Percentiles rank a stretch among this genome's conserved stretches.
phyloP scores from a whole-genome alignment of 2,797 vertebrate genomes.

The Cuculus canorus region DNA sequence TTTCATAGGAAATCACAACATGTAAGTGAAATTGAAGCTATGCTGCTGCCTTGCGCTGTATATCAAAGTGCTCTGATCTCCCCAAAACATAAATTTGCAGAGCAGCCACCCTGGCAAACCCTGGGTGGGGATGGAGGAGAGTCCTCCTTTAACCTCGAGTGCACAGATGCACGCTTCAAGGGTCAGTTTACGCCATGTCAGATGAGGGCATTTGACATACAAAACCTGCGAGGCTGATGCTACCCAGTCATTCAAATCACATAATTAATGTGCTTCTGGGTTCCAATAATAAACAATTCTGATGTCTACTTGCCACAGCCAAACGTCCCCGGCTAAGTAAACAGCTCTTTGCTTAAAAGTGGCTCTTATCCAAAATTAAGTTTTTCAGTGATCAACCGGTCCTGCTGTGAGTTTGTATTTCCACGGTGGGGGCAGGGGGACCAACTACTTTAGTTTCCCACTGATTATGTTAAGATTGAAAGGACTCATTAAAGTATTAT shows the following conservation, averaged over 20 bases:
- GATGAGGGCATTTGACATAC: slow-evolving; percentile 41
- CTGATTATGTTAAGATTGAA: slow-evolving; percentile 35
- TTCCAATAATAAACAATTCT: slow-evolving; percentile 74
- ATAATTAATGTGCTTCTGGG: slow-evolving; percentile 71
- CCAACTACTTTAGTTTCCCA: background rate
- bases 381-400: slow-evolving; percentile 7
- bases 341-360: slow-evolving; percentile 44
- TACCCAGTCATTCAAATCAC: slow-evolving; percentile 70
- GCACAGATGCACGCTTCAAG: background rate
- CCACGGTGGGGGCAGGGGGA: background rate
- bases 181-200: slow-evolving; percentile 46
- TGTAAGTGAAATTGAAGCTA: slow-evolving; percentile 70
- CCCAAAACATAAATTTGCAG: slow-evolving; percentile 46
- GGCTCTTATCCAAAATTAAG: slow-evolving; percentile 27
- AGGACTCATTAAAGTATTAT: slow-evolving; percentile 22
- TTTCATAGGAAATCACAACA: slow-evolving; percentile 73
- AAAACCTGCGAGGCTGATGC: slow-evolving; percentile 47
- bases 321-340: slow-evolving; percentile 47
- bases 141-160: slow-evolving; percentile 40
- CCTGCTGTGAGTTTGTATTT: slow-evolving; percentile 28
- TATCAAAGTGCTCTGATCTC: slow-evolving; percentile 35
- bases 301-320: slow-evolving; percentile 47
- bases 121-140: slow-evolving; percentile 43
- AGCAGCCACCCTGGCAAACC: background rate
- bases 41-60: slow-evolving; percentile 53